Evolutionary conservation across 64 coral and sea anemone species (phyloP).

Genomic region (Porites australiensis): DNA sequence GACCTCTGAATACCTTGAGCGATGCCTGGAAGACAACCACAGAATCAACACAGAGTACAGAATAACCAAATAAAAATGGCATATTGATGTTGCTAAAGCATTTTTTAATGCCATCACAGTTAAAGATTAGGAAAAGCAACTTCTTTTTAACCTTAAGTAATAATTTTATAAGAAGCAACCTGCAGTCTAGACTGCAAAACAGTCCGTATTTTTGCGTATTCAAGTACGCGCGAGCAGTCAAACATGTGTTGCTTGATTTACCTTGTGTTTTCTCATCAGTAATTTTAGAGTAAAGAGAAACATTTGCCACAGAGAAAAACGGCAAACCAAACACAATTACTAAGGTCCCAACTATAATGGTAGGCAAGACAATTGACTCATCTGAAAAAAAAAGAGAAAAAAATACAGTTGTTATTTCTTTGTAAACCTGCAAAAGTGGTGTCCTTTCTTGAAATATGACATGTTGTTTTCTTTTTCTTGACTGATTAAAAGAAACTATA

Average conservation of each 20-base stretch:
- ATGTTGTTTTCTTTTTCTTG: no score
- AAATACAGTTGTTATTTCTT: not conserved
- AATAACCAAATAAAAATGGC: not conserved
- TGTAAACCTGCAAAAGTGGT: not conserved
- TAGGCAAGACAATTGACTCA: conserved; percentile 78
- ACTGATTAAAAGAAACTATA: no score
- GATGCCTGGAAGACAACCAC: conserved; percentile 63
- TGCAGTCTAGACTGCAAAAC: no score
- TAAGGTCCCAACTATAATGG: conserved; percentile 86
- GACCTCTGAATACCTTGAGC: conserved; percentile 89
- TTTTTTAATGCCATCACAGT: no score
- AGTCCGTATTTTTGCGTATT: no score
- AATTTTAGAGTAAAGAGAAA: conserved; percentile 93
- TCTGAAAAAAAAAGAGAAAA: conserved; percentile 61
- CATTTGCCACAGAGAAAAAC: conserved; percentile 87
- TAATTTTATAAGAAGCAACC: no score
- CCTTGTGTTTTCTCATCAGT: conserved; percentile 96
- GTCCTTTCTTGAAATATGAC: no score
- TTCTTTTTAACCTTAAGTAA: not conserved
- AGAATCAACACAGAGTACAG: not conserved
- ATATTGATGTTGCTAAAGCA: no score
- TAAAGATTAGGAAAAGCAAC: no score
- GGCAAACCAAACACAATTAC: conserved; percentile 95
- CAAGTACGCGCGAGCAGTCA: no score
- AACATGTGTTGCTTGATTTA: not conserved